Evolutionary conservation across 2,113 vertebrate genomes (phyloP).

Genomic region (Verasper variegatus): DNA sequence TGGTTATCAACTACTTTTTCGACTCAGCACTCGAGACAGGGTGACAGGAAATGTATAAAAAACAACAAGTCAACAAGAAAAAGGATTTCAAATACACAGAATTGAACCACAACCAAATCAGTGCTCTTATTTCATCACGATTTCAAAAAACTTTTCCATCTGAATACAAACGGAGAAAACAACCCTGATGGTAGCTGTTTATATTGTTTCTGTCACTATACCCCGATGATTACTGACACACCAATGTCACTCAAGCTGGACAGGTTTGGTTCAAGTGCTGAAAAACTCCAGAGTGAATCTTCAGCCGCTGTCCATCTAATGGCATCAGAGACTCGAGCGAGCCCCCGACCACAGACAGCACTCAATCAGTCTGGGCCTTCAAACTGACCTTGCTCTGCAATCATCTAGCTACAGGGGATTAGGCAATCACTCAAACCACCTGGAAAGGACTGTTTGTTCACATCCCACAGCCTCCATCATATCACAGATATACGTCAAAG

Average conservation of each 20-base stretch:
- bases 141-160: neutral
- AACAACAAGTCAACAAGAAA: constrained; percentile 6
- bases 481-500: constrained; percentile 66
- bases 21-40: neutral
- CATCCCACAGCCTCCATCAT: constrained; percentile 71
- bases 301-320: constrained; percentile 75
- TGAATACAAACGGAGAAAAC: constrained; percentile 21
- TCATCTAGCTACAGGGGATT: constrained; percentile 81
- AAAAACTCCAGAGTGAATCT: constrained; percentile 73
- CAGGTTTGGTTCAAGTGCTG: constrained; percentile 63
- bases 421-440: constrained; percentile 82
- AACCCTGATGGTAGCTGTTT: constrained; percentile 22
- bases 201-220: constrained; percentile 26
- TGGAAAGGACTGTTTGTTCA: constrained; percentile 80
- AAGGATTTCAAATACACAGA: constrained; percentile 3
- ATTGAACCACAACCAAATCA: neutral
- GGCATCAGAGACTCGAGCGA: constrained; percentile 71
- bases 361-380: constrained; percentile 80
- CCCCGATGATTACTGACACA: constrained; percentile 31
- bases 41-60: constrained; percentile 7
- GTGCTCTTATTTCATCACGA: neutral
- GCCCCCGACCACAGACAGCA: constrained; percentile 76
- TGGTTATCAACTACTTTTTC: constrained; percentile 46
- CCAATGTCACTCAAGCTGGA: constrained; percentile 56
- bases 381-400: constrained; percentile 80